Conservation (phyloP, 2,797 vertebrate species). For the Poeciliopsis presidionis region DNA sequence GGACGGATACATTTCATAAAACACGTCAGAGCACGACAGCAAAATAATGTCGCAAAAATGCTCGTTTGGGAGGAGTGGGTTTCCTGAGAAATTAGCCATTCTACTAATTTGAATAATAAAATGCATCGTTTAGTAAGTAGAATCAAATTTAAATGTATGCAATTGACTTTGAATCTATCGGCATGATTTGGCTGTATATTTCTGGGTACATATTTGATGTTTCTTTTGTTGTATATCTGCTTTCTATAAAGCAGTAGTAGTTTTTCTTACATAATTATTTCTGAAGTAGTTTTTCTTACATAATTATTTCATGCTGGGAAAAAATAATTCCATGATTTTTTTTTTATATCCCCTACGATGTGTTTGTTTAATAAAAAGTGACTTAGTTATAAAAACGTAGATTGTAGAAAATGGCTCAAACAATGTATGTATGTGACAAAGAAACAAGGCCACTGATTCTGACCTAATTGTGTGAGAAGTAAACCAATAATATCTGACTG, state of each 20-base stretch:
- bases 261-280: background rate
- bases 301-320: background rate
- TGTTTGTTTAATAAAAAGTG: background rate
- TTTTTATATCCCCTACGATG: background rate
- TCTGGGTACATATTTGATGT: background rate
- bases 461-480: background rate
- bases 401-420: background rate
- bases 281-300: background rate
- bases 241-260: background rate
- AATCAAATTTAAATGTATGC: background rate
- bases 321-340: background rate
- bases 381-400: background rate
- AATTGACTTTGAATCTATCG: background rate
- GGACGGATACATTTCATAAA: background rate
- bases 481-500: slow-evolving; percentile 3
- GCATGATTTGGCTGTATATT: background rate
- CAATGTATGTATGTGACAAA: background rate
- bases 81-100: background rate
- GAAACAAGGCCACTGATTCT: slow-evolving; percentile 1
- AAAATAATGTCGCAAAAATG: background rate
- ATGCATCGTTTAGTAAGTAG: background rate
- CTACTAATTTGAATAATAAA: background rate
- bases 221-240: background rate
- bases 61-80: background rate
- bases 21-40: background rate